Evolutionary conservation across 2,797 vertebrate species (phyloP).

Genomic region (Emys orbicularis): DNA sequence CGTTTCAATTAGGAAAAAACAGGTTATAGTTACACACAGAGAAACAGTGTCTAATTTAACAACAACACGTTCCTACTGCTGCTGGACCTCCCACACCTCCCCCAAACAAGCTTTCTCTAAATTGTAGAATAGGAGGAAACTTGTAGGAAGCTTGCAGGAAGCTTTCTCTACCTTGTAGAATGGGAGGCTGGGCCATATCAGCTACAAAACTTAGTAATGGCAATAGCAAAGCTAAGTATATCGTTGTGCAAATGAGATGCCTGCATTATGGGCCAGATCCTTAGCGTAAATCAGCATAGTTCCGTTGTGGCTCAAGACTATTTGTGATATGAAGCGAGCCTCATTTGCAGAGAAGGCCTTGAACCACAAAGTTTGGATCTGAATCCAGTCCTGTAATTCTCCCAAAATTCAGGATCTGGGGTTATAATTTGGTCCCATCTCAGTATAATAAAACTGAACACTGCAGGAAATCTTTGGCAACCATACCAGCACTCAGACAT

Average conservation of each 20-base stretch:
- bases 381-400: conserved; percentile 14
- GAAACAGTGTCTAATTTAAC: not conserved
- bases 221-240: not conserved
- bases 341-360: not conserved
- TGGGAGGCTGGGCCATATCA: too few relatives aligned
- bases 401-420: not conserved
- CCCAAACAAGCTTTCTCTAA: not conserved
- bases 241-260: not conserved
- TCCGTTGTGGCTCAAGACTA: not conserved
- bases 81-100: not conserved
- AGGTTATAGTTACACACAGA: not conserved
- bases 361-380: not conserved
- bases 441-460: not conserved
- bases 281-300: not conserved
- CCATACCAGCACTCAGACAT: not conserved
- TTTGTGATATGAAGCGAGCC: not conserved
- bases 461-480: not conserved
- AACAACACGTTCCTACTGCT: not conserved
- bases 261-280: too few relatives aligned
- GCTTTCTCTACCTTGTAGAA: not conserved
- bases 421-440: not conserved
- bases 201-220: not conserved
- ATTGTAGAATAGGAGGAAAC: not conserved
- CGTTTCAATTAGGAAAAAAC: conserved; percentile 19
- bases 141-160: not conserved